phyloP scores from a whole-genome alignment of 2,888 invertebrate species.

The Mimas tiliae region DNA sequence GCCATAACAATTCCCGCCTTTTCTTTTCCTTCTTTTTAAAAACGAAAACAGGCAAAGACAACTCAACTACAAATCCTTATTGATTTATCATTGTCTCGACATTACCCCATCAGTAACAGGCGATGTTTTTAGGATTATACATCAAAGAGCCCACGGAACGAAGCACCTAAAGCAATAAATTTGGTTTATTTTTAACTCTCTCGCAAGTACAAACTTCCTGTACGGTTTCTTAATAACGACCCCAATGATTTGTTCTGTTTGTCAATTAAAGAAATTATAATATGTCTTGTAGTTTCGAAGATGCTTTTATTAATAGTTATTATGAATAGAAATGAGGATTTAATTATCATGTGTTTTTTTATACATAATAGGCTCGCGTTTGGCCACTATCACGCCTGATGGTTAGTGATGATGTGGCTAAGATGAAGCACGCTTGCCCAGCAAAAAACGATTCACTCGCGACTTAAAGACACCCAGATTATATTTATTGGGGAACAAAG shows the following conservation, averaged over 20 bases:
- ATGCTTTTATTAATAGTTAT: too few relatives aligned
- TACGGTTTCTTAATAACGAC: neutral
- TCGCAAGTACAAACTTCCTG: constrained; percentile 19
- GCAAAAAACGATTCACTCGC: too few relatives aligned
- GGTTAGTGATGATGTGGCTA: too few relatives aligned
- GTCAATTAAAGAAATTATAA: neutral
- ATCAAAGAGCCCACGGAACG: constrained; percentile 13
- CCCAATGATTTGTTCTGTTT: constrained; percentile 4
- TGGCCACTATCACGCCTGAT: too few relatives aligned
- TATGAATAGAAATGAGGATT: neutral
- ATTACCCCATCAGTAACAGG: constrained; percentile 5
- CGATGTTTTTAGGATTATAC: neutral
- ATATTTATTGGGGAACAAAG: too few relatives aligned
- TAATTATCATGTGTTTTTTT: too few relatives aligned
- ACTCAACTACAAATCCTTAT: neutral
- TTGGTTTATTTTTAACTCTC: constrained; percentile 11
- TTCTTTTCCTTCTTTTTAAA: neutral
- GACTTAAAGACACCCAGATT: too few relatives aligned
- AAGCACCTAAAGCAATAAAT: constrained; percentile 22
- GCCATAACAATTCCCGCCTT: neutral
- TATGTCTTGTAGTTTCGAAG: neutral
- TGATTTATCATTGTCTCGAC: constrained; percentile 7
- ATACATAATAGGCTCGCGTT: too few relatives aligned
- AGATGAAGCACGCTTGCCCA: too few relatives aligned
- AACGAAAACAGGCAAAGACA: neutral